Percentiles rank a stretch among this genome's conserved stretches.
These are phyloP conservation scores for Patella ulyssiponensis DNA, from an alignment of 2,888 invertebrate species.

Conservation along the genomic window DNA sequence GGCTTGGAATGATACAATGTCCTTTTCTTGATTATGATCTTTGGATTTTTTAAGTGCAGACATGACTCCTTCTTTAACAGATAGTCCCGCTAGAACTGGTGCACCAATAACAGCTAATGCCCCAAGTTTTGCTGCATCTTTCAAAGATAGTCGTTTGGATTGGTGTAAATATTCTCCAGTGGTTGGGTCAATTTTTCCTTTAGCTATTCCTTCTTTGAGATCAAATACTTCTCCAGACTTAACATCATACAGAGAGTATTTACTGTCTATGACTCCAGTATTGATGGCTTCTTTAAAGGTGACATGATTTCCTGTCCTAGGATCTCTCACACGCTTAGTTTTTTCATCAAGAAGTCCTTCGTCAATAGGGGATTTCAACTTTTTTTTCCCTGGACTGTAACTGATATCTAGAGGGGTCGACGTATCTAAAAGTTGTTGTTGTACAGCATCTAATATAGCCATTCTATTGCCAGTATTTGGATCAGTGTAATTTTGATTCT, in stretches of 20 bases:
- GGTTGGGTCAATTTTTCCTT: slow-evolving; percentile 77
- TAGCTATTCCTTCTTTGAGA: slow-evolving; percentile 74
- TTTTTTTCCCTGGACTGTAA: slow-evolving; percentile 34
- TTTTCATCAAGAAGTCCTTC: slow-evolving; percentile 86
- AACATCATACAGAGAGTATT: slow-evolving; percentile 59
- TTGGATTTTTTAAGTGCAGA: slow-evolving; percentile 26
- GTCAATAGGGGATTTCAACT: slow-evolving; percentile 78
- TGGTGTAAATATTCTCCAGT: slow-evolving; percentile 85
- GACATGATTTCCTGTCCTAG: slow-evolving; percentile 81
- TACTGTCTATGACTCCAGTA: slow-evolving; percentile 53
- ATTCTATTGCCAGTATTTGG: slow-evolving; percentile 81
- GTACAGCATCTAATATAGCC: slow-evolving; percentile 89
- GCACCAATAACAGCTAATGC: slow-evolving; percentile 89
- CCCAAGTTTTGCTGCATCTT: slow-evolving; percentile 79
- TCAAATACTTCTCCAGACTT: slow-evolving; percentile 81
- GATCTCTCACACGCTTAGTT: slow-evolving; percentile 85
- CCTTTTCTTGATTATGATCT: slow-evolving; percentile 17
- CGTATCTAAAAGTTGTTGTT: slow-evolving; percentile 66
- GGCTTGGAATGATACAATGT: slow-evolving; percentile 40
- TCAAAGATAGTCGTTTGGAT: slow-evolving; percentile 79
- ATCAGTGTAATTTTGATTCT: slow-evolving; percentile 65
- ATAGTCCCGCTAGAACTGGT: slow-evolving; percentile 73
- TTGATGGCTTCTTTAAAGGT: slow-evolving; percentile 74
- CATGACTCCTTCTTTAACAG: slow-evolving; percentile 42
- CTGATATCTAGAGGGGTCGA: slow-evolving; percentile 22